phyloP scores from a whole-genome alignment of 1,140 invertebrate genomes.

The Sweltsa coloradensis region DNA sequence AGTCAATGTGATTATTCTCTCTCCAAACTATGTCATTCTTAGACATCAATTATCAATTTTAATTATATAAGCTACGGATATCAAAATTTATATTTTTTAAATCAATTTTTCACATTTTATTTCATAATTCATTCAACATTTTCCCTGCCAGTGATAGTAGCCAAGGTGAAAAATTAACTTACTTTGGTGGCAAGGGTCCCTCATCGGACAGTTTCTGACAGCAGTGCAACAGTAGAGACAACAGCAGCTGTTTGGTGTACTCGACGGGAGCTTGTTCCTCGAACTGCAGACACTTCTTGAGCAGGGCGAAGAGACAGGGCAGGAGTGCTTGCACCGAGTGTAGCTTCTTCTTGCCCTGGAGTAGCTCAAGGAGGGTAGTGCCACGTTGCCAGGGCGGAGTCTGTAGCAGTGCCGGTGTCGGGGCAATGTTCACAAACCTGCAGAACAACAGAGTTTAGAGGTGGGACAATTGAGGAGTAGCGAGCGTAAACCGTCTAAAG shows the following conservation, averaged over 20 bases:
- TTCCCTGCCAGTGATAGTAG: too few species aligned
- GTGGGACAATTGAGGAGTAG: too few species aligned
- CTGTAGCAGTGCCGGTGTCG: constrained; percentile 39
- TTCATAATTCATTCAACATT: too few species aligned
- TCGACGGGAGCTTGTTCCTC: constrained; percentile 76
- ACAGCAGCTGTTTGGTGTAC: constrained; percentile 76
- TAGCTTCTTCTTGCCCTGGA: constrained; percentile 72
- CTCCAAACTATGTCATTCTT: too few species aligned
- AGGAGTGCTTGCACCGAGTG: constrained; percentile 49
- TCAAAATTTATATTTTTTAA: too few species aligned
- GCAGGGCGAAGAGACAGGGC: constrained; percentile 62
- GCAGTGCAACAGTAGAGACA: constrained; percentile 63
- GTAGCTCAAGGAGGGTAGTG: constrained; percentile 64
- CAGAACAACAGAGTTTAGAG: not conserved
- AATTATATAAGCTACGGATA: too few species aligned
- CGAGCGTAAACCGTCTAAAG: too few species aligned
- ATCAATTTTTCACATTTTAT: too few species aligned
- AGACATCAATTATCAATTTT: too few species aligned
- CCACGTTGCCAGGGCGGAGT: constrained; percentile 62
- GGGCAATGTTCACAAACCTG: constrained; percentile 9
- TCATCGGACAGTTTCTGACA: constrained; percentile 42
- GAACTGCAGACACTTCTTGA: constrained; percentile 62
- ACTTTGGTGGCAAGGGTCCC: too few species aligned
- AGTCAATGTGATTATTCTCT: too few species aligned
- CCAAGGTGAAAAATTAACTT: too few species aligned